A percentile compares a stretch with the other conserved stretches of the same genome.
These are phyloP conservation scores for Paralinhomoeus sp. DNA, from an alignment of 2,888 invertebrate species.

Conservation along the genomic window DNA sequence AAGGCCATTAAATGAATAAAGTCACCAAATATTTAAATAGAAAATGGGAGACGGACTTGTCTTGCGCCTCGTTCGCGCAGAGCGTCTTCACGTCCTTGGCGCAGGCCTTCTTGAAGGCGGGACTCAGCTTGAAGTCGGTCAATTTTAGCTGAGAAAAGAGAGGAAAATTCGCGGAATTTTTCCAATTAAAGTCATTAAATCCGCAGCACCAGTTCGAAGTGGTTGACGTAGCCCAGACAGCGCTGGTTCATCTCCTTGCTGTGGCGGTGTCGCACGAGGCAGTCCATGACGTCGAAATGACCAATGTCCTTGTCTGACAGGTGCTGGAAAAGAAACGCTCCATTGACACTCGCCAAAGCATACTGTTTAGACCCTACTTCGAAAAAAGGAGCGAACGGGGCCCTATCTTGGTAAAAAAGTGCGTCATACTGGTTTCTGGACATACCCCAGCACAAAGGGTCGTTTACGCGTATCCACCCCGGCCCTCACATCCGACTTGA, in stretches of 20 bases:
- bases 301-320: slow-evolving; percentile 32
- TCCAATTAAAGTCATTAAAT: slow-evolving; percentile 6
- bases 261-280: slow-evolving; percentile 71
- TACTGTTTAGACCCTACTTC: too few species aligned
- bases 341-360: too few species aligned
- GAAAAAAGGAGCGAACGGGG: too few species aligned
- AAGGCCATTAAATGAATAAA: too few species aligned
- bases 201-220: slow-evolving; percentile 52
- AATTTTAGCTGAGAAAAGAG: slow-evolving; percentile 42
- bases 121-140: slow-evolving; percentile 74
- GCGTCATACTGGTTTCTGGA: too few species aligned
- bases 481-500: too few species aligned
- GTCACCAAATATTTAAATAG: neutral
- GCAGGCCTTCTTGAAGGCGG: slow-evolving; percentile 81
- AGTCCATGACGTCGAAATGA: slow-evolving; percentile 74
- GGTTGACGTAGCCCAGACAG: slow-evolving; percentile 78
- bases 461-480: too few species aligned
- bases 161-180: neutral
- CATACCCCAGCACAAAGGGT: too few species aligned
- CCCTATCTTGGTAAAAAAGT: too few species aligned
- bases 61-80: slow-evolving; percentile 26
- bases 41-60: neutral
- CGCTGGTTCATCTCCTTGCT: slow-evolving; percentile 48
- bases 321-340: neutral
- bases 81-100: slow-evolving; percentile 37